phyloP scores from a whole-genome alignment of 2,888 invertebrate genomes.

The Muschampia plurimacula region DNA sequence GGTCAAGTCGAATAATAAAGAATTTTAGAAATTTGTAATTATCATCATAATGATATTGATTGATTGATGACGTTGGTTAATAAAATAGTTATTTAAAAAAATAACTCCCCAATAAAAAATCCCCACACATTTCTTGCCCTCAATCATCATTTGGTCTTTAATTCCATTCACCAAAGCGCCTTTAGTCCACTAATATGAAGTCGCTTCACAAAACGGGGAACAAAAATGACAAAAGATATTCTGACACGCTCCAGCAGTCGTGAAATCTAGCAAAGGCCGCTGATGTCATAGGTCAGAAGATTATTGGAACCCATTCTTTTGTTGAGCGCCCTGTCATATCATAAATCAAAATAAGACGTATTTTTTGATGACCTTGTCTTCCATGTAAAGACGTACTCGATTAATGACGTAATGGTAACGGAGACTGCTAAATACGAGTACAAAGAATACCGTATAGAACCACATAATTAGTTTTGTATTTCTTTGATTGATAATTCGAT shows the following conservation, averaged over 20 bases:
- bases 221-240: constrained; percentile 48
- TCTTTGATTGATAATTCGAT: constrained; percentile 12
- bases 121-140: constrained; percentile 3
- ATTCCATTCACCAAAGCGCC: background rate
- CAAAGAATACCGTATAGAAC: constrained; percentile 19
- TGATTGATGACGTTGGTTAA: background rate
- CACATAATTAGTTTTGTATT: background rate
- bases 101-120: background rate
- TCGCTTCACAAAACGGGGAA: constrained; percentile 23
- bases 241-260: constrained; percentile 61
- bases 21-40: background rate
- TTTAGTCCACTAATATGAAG: constrained; percentile 5
- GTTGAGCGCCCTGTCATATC: constrained; percentile 58
- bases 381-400: constrained; percentile 23
- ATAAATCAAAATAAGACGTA: constrained; percentile 60
- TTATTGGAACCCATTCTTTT: constrained; percentile 66
- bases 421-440: constrained; percentile 17
- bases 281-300: constrained; percentile 75
- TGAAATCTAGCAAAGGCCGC: constrained; percentile 53
- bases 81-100: background rate
- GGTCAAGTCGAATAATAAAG: no score
- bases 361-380: constrained; percentile 60
- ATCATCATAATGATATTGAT: background rate
- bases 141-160: constrained; percentile 11
- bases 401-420: constrained; percentile 21